Conservation (phyloP, 2,113 vertebrate species). For the Python bivittatus region DNA sequence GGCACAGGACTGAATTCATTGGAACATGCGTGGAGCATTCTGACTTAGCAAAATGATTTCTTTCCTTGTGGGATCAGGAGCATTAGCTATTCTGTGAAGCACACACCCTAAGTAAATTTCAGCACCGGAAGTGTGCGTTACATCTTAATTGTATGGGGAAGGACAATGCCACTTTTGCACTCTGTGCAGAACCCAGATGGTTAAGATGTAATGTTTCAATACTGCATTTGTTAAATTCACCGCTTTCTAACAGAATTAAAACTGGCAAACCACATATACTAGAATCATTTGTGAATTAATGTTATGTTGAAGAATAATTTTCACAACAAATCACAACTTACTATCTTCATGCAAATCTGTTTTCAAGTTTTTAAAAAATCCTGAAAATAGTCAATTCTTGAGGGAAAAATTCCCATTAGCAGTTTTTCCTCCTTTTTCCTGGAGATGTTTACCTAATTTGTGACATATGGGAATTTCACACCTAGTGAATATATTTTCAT, state of each 20-base stretch:
- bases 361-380: constrained; percentile 49
- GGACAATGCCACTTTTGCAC: background rate
- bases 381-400: constrained; percentile 52
- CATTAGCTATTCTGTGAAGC: background rate
- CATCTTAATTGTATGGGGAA: constrained; percentile 17
- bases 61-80: background rate
- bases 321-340: constrained; percentile 25
- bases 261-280: constrained; percentile 12
- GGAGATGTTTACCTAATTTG: constrained; percentile 78
- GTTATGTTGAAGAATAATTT: constrained; percentile 17
- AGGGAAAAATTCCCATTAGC: constrained; percentile 66
- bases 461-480: constrained; percentile 88
- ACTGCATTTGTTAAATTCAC: background rate
- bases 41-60: background rate
- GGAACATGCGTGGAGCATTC: background rate
- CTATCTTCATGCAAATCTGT: constrained; percentile 31
- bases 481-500: constrained; percentile 83
- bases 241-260: background rate
- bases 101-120: background rate
- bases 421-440: constrained; percentile 68
- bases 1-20: background rate
- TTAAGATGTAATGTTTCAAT: constrained; percentile 8
- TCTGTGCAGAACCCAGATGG: constrained; percentile 11
- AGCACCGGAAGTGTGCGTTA: accelerated
- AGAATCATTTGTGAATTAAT: constrained; percentile 27